phyloP scores from a whole-genome alignment of 2,888 invertebrate species.

The Xanthia togata region DNA sequence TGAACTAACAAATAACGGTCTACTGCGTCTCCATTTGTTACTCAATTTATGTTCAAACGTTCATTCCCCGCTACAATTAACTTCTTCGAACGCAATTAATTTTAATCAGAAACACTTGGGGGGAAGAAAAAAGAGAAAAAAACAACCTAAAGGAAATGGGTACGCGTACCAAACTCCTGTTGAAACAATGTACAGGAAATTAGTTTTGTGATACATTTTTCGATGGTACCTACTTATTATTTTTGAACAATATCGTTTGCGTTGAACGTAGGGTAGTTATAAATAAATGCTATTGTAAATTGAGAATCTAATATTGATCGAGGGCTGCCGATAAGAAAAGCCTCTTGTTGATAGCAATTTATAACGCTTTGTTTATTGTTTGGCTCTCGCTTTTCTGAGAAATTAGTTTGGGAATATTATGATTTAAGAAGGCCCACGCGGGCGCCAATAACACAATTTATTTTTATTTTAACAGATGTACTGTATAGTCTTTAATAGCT shows the following conservation, averaged over 20 bases:
- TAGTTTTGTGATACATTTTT: constrained; percentile 52
- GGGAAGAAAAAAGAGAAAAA: constrained; percentile 71
- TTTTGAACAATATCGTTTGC: constrained; percentile 12
- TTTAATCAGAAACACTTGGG: constrained; percentile 83
- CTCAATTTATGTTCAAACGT: constrained; percentile 77
- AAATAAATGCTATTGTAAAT: constrained; percentile 28
- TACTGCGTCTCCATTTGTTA: constrained; percentile 76
- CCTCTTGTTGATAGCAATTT: constrained; percentile 27
- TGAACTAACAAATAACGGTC: constrained; percentile 72
- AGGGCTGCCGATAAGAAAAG: constrained; percentile 21
- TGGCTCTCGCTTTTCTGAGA: constrained; percentile 12
- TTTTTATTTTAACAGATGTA: neutral
- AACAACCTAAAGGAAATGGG: constrained; percentile 69
- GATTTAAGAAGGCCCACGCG: constrained; percentile 15
- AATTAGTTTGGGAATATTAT: constrained; percentile 12
- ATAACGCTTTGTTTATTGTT: constrained; percentile 26
- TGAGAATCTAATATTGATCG: constrained; percentile 32
- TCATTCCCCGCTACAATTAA: constrained; percentile 81
- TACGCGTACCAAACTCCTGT: constrained; percentile 58
- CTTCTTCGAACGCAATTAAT: constrained; percentile 83
- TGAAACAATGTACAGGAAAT: constrained; percentile 60
- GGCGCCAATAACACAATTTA: constrained; percentile 24
- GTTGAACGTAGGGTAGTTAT: constrained; percentile 1
- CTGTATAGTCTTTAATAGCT: neutral
- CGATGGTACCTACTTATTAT: constrained; percentile 14